These are phyloP conservation scores for Elegia similella DNA, from an alignment of 2,888 invertebrate species.

Conservation along the genomic window DNA sequence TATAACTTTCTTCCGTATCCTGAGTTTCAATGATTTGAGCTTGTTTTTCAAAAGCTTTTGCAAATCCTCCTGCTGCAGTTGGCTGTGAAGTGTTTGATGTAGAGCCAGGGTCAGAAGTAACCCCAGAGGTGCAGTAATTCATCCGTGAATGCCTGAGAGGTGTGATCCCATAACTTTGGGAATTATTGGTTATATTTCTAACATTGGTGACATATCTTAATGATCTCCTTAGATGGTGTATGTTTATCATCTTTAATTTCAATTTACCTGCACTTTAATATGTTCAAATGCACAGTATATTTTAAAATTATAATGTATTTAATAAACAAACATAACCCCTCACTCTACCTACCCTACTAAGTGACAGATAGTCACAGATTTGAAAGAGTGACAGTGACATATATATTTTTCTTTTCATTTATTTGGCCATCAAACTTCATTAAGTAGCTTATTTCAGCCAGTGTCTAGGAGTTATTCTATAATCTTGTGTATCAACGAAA, in stretches of 20 bases:
- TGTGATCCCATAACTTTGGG: neutral
- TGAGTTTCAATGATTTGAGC: conserved; percentile 67
- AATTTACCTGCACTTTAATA: neutral
- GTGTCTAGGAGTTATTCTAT: no score
- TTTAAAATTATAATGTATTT: neutral
- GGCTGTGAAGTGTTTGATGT: conserved; percentile 28
- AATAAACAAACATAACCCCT: neutral
- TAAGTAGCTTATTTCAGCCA: no score
- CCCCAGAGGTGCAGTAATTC: conserved; percentile 22
- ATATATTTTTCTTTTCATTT: conserved; percentile 4
- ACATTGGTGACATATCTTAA: neutral
- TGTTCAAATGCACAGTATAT: neutral
- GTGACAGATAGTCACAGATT: no score
- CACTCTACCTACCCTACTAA: no score
- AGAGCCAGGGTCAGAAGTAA: conserved; percentile 22
- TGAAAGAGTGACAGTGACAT: neutral
- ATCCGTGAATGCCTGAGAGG: neutral
- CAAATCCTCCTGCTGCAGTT: conserved; percentile 83
- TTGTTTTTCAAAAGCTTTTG: conserved; percentile 88
- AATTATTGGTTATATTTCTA: neutral
- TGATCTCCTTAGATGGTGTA: neutral
- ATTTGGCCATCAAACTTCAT: no score
- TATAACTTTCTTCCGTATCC: conserved; percentile 68
- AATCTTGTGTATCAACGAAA: no score
- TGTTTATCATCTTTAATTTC: neutral